Evolutionary conservation across 1,140 invertebrate genomes (phyloP), one percentile per base, ranked within the genome.

Genomic region (Drosophila pachea): DNA sequence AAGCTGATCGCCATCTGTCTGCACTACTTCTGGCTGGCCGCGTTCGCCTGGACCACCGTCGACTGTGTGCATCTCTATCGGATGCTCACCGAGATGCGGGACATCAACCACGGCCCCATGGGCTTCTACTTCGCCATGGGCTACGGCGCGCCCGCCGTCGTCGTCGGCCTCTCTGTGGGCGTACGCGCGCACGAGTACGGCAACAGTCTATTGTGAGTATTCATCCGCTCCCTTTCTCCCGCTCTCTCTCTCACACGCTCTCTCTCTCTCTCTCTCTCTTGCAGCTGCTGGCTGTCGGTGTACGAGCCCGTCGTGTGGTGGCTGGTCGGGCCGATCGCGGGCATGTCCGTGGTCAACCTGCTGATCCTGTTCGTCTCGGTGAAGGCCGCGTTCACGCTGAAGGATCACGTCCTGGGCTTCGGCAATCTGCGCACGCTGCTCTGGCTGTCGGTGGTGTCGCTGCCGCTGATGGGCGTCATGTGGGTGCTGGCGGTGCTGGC

Each of bases 161-260:
- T 98, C 48, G 95, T 98, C 5, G 96, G 95, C 40, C 90, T 99
- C 5, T 94, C 97, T 22, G 95, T 98, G 12, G 97, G 97, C 0
- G 96, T 99, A 0, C 91, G 97, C 47, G 96, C 96, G n/a, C 96
- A 98, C 87, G 96, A 97, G 86, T 99, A 98, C 89, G 97, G 97
- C 68, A 98, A 97, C 88, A 94, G 94, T 76, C 93, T 95, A 67
- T 98, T 98, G 96, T 97, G 91, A 94, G 95, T 94, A 74, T 64
- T 48, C 9, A 11, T 9, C 32, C 11, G 7, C 1, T 33, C 9
- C 29, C 2, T 42, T 22, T 43, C 35, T 11, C 22, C 48, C 29
- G 48, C 14, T 16, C 43, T 8, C 22, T 45, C 43, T 45, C 8
- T 45, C 7, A 14, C 4, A 22, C 16, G 8, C 42, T 45, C 12